phyloP scores from a whole-genome alignment of 2,888 invertebrate genomes.

The Acronicta psi region DNA sequence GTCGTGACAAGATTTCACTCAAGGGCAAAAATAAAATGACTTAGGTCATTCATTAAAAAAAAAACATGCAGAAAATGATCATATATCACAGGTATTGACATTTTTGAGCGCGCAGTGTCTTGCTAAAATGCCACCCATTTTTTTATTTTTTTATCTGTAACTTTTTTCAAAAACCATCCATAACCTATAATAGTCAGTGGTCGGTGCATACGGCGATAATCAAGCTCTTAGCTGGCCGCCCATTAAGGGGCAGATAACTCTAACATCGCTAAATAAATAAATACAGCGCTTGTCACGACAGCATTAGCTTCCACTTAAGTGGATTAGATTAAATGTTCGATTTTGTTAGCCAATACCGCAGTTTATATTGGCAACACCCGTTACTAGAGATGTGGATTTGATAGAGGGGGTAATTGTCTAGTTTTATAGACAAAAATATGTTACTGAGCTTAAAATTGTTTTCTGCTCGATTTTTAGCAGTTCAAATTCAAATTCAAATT shows the following conservation, averaged over 20 bases:
- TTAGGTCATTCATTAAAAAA: too few species aligned
- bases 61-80: too few species aligned
- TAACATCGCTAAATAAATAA: constrained; percentile 69
- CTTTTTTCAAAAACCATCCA: not conserved
- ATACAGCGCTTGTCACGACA: constrained; percentile 74
- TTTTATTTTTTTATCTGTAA: too few species aligned
- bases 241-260: constrained; percentile 80
- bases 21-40: too few species aligned
- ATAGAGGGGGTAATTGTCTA: constrained; percentile 43
- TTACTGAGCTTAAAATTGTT: too few species aligned
- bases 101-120: too few species aligned
- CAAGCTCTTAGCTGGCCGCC: constrained; percentile 75
- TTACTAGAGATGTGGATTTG: constrained; percentile 44
- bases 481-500: too few species aligned
- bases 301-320: constrained; percentile 82
- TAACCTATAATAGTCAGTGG: constrained; percentile 28
- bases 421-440: too few species aligned
- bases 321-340: constrained; percentile 74
- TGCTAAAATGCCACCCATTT: too few species aligned
- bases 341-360: constrained; percentile 55
- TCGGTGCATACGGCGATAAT: constrained; percentile 60
- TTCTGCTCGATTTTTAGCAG: too few species aligned
- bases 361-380: constrained; percentile 48
- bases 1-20: too few species aligned
- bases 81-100: too few species aligned